A percentile compares a stretch with the other conserved stretches of the same genome.
phyloP scores from a whole-genome alignment of 1,140 invertebrate genomes.

The Laupala kohalensis region DNA sequence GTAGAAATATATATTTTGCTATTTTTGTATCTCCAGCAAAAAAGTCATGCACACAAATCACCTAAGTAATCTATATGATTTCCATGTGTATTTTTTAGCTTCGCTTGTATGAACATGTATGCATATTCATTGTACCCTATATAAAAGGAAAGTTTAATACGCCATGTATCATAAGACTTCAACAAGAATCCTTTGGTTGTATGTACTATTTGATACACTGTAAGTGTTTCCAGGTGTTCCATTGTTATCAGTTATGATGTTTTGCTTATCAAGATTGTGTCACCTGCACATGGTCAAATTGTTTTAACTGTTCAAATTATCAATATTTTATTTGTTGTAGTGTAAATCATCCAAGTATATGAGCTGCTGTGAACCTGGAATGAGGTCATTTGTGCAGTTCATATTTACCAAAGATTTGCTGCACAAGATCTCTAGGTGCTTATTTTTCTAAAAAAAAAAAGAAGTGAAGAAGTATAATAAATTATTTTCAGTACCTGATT shows the following conservation, averaged over 20 bases:
- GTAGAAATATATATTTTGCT: not conserved
- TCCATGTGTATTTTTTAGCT: not conserved
- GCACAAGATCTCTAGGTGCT: conserved; percentile 9
- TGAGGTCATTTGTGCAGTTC: not conserved
- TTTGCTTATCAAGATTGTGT: not conserved
- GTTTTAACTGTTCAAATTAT: too few species aligned
- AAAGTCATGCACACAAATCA: not conserved
- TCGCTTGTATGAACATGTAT: not conserved
- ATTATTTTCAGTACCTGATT: conserved; percentile 12
- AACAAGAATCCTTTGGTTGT: not conserved
- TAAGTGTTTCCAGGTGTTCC: not conserved
- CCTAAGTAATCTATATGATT: not conserved
- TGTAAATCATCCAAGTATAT: not conserved
- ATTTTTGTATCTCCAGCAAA: not conserved
- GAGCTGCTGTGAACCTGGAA: not conserved
- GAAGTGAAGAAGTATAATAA: conserved; percentile 2
- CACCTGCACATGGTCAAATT: not conserved
- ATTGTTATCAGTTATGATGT: not conserved
- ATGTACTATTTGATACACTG: not conserved
- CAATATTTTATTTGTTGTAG: not conserved
- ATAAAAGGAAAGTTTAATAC: not conserved
- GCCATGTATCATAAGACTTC: not conserved
- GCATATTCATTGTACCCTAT: not conserved
- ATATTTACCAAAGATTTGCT: conserved; percentile 9
- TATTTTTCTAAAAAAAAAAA: conserved; percentile 9